Conservation (phyloP, 2,888 invertebrate genomes). For the Prosapia bicincta region DNA sequence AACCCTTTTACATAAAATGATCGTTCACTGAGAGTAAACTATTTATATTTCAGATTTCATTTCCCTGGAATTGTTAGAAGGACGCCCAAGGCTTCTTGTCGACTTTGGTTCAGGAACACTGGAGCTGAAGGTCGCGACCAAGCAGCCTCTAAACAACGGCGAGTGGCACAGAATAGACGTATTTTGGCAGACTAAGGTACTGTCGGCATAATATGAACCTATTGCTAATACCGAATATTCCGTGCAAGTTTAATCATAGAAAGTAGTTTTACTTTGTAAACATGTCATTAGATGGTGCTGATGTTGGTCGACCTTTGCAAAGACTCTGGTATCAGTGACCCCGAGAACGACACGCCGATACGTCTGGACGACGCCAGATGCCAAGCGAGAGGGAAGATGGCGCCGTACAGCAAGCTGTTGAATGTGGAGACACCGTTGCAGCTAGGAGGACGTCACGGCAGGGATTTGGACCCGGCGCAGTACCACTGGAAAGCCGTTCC, state of each 20-base stretch:
- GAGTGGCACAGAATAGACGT: slow-evolving; percentile 97
- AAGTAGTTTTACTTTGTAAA: slow-evolving; percentile 21
- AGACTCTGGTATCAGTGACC: slow-evolving; percentile 80
- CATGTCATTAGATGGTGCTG: slow-evolving; percentile 60
- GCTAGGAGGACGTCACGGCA: slow-evolving; percentile 86
- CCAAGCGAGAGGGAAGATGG: slow-evolving; percentile 83
- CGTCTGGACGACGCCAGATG: slow-evolving; percentile 86
- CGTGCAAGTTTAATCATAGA: not conserved
- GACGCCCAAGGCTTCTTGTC: slow-evolving; percentile 81
- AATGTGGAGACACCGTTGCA: slow-evolving; percentile 94
- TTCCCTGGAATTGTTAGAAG: slow-evolving; percentile 86
- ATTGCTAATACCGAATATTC: not conserved
- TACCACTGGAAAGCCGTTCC: slow-evolving; percentile 91
- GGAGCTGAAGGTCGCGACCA: slow-evolving; percentile 78
- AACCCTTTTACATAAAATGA: too few relatives aligned
- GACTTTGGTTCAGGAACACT: slow-evolving; percentile 94
- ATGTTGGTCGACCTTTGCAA: slow-evolving; percentile 92
- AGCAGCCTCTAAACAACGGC: slow-evolving; percentile 86
- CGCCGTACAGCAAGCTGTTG: slow-evolving; percentile 91
- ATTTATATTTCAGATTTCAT: slow-evolving; percentile 73
- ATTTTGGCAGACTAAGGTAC: slow-evolving; percentile 85
- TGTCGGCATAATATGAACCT: not conserved
- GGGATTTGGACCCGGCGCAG: slow-evolving; percentile 81
- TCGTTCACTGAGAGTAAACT: too few relatives aligned
- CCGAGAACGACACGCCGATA: slow-evolving; percentile 84